These are phyloP conservation scores for Hippopotamus amphibius DNA, from an alignment of 2,113 vertebrate species.

Conservation along the genomic window DNA sequence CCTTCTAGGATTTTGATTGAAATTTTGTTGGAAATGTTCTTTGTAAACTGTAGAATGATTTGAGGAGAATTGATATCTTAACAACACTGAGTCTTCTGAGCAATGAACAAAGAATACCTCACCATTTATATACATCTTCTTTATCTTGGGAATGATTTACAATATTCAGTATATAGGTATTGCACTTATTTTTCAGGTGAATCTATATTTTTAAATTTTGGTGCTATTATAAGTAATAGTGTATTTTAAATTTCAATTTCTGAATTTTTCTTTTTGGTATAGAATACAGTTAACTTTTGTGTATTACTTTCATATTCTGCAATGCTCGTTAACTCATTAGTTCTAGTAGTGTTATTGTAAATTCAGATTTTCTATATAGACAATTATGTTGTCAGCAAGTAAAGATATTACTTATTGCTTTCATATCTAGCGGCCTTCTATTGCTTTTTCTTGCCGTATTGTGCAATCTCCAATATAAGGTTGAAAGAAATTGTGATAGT, in stretches of 20 bases:
- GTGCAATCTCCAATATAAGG: neutral
- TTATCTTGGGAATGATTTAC: neutral
- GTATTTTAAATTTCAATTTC: conserved; percentile 1
- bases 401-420: neutral
- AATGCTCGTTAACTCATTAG: neutral
- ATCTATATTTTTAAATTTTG: conserved; percentile 22
- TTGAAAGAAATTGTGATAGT: neutral
- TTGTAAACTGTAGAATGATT: neutral
- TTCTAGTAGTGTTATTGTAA: conserved; percentile 6
- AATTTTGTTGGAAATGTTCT: neutral
- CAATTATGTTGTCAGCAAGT: neutral
- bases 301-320: neutral
- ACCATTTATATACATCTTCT: neutral
- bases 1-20: neutral
- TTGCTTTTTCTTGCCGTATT: conserved; percentile 15
- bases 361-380: neutral
- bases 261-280: neutral
- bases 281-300: neutral
- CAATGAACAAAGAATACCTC: neutral
- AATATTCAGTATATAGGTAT: neutral
- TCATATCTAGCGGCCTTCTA: neutral
- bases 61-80: neutral
- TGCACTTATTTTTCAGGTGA: neutral
- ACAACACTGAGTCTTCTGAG: neutral
- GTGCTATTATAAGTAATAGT: neutral